Evolutionary conservation across 2,113 vertebrate species (phyloP), one percentile per base, ranked within the genome.

Genomic region (Ophiodon elongatus): DNA sequence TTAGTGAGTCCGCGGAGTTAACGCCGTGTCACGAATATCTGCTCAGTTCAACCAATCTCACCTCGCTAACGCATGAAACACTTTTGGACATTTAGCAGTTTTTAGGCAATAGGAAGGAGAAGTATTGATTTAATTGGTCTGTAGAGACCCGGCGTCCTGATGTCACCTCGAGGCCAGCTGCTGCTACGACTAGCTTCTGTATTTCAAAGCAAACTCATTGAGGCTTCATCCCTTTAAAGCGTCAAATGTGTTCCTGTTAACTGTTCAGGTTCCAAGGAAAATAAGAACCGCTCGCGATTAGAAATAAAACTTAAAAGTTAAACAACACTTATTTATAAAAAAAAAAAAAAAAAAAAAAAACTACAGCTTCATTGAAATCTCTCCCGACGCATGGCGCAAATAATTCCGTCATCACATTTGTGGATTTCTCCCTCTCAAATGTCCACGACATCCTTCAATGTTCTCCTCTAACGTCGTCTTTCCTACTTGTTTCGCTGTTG

Each of bases 51-150:
- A 33, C 6, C 43, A 17, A 5, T 14, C 41, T 2, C 0, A 25
- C 25, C 31, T 64, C 43, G 2, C 27, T 23, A 4, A 31, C 8
- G 11, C 19, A 23, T 2, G 23, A 2, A 2, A 63, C 1, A 25
- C 9, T 23, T 75, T 47, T 8, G 19, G 37, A 57, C 8, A 65
- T 66, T 37, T 25, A 35, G 25, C 57, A 3, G 5, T 27, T 31
- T 21, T 78, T 60, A 23, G 8, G n/a, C 27, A 35, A 4, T n/a
- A 10, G 21, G 23, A 37, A 64, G 52, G n/a, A 59, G 5, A 56
- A 4, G 27, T 31, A 76, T 63, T 76, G 73, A 83, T 73, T 80
- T n/a, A 52, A 41, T 64, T 60, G 54, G n/a, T 65, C 27, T 54
- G 19, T 15, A 64, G 33, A 31, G 54, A 81, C 33, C 6, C 3